Conservation (phyloP, 2,113 vertebrate species). For the Pitta sordida region DNA sequence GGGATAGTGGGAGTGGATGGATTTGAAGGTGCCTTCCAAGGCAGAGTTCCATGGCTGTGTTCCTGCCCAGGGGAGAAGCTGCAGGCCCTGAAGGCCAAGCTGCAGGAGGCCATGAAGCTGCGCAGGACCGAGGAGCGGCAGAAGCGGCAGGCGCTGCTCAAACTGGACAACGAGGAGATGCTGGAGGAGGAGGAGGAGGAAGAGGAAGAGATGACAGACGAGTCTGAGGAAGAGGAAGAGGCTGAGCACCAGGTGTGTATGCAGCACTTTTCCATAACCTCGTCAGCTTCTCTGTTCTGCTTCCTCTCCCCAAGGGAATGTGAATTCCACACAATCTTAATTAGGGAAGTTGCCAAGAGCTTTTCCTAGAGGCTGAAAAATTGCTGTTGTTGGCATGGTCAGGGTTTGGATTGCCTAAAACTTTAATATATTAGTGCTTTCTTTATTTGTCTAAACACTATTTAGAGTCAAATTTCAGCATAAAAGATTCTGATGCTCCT, state of each 20-base stretch:
- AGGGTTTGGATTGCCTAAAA: not conserved
- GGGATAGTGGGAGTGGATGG: not conserved
- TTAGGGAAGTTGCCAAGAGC: not conserved
- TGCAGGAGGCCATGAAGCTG: slow-evolving; percentile 94
- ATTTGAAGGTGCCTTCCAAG: not conserved
- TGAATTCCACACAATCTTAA: not conserved
- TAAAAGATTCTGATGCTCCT: not conserved
- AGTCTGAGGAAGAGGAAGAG: slow-evolving; percentile 79
- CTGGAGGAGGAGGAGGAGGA: slow-evolving; percentile 87
- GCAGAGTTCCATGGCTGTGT: not conserved
- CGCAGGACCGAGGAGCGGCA: slow-evolving; percentile 85
- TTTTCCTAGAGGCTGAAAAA: not conserved
- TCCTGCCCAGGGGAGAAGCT: slow-evolving; percentile 84
- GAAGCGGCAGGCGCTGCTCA: slow-evolving; percentile 81
- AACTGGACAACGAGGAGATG: slow-evolving; percentile 93
- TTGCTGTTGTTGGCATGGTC: not conserved
- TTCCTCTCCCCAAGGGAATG: not conserved
- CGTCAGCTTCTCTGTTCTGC: not conserved
- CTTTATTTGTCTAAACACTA: not conserved
- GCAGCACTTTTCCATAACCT: not conserved
- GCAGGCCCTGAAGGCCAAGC: slow-evolving; percentile 86
- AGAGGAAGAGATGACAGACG: slow-evolving; percentile 86
- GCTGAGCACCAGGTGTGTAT: slow-evolving; percentile 56
- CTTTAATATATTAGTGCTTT: not conserved
- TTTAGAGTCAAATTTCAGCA: not conserved